Evolutionary conservation across 2,113 vertebrate species (phyloP).

Genomic region (Felis chaus): DNA sequence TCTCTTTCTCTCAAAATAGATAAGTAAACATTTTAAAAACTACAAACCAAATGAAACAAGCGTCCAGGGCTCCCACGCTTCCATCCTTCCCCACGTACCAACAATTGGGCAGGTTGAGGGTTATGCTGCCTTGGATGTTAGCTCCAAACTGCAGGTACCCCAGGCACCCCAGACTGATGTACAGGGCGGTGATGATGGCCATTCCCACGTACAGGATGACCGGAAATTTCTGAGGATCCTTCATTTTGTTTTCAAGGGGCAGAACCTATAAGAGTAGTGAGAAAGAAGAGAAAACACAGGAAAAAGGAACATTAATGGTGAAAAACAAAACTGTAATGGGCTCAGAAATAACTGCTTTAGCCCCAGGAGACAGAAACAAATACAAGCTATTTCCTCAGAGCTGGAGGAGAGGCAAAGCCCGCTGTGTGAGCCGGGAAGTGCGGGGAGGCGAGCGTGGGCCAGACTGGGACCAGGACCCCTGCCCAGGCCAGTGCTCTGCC

Average conservation of each 20-base stretch:
- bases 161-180: constrained; percentile 92
- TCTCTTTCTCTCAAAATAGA: too few relatives aligned
- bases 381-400: neutral
- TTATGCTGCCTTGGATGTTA: constrained; percentile 91
- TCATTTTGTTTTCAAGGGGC: constrained; percentile 98
- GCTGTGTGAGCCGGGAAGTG: neutral
- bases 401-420: neutral
- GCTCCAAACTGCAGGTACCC: constrained; percentile 94
- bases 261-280: constrained; percentile 87
- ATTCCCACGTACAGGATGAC: constrained; percentile 93
- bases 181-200: constrained; percentile 90
- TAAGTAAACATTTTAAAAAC: too few relatives aligned
- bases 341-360: neutral
- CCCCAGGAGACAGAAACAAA: neutral
- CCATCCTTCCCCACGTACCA: constrained; percentile 86
- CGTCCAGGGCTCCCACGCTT: neutral
- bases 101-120: constrained; percentile 96
- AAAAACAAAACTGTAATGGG: neutral
- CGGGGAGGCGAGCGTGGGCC: neutral
- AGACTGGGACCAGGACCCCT: too few relatives aligned
- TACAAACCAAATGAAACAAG: neutral
- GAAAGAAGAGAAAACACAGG: neutral
- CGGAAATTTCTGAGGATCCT: constrained; percentile 90
- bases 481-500: neutral
- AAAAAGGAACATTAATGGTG: neutral